phyloP scores from a whole-genome alignment of 2,797 vertebrate genomes.

The Centroberyx gerrardi region DNA sequence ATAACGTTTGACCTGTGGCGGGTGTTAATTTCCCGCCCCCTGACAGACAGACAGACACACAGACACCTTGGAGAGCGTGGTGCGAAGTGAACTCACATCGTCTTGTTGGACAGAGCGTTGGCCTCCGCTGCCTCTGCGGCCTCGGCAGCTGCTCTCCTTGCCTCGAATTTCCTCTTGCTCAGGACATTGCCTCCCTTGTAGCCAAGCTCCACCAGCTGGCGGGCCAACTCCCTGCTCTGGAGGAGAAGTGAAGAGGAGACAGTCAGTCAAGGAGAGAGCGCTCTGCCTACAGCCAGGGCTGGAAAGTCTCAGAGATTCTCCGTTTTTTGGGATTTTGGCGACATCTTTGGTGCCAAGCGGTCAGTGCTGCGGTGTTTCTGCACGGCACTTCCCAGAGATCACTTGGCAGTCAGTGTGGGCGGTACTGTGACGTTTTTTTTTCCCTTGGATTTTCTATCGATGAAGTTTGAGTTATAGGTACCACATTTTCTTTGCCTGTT shows the following conservation, averaged over 20 bases:
- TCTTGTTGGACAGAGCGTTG: conserved; percentile 73
- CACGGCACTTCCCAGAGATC: no score
- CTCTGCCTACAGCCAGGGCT: conserved; percentile 28
- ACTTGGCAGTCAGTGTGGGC: no score
- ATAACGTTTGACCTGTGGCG: conserved; percentile 25
- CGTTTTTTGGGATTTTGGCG: background rate
- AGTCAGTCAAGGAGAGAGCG: conserved; percentile 35
- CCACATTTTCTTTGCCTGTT: no score
- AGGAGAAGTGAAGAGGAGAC: conserved; percentile 48
- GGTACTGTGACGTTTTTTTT: no score
- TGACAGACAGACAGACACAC: conserved; percentile 22
- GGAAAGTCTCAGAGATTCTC: conserved; percentile 2
- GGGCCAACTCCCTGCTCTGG: conserved; percentile 87
- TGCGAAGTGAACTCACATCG: conserved; percentile 82
- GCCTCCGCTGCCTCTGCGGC: conserved; percentile 69
- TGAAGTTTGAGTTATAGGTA: no score
- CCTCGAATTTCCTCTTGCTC: conserved; percentile 89
- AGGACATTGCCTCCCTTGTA: conserved; percentile 86
- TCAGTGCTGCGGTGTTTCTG: no score
- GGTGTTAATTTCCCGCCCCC: conserved; percentile 15
- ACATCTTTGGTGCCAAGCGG: no score
- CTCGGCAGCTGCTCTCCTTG: conserved; percentile 85
- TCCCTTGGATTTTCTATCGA: no score
- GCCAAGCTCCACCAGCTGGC: conserved; percentile 89
- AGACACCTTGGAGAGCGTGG: conserved; percentile 26